A percentile compares a stretch with the other conserved stretches of the same genome.
phyloP scores from a whole-genome alignment of 2,797 vertebrate genomes.

The Trachops cirrhosus region DNA sequence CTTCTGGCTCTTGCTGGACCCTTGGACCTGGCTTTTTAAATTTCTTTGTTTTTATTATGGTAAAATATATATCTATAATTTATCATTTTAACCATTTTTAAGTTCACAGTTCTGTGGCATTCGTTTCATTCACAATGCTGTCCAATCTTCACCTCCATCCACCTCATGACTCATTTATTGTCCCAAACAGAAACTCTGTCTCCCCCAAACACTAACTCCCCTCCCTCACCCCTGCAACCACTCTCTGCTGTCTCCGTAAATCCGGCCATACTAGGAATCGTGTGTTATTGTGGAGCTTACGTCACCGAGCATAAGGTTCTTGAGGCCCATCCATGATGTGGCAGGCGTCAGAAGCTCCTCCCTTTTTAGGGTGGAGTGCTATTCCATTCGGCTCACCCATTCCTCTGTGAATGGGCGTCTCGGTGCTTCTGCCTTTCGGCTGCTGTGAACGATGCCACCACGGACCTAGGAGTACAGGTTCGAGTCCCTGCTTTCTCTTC shows the following conservation, averaged over 20 bases:
- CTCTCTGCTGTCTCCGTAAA: not conserved
- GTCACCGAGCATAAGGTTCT: not conserved
- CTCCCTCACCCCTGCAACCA: too few relatives aligned
- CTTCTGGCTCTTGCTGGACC: not conserved
- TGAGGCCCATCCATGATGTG: not conserved
- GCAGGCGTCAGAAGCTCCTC: too few relatives aligned
- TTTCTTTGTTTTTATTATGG: not conserved
- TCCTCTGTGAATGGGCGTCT: rapidly evolving
- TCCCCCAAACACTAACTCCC: too few relatives aligned
- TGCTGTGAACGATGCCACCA: not conserved
- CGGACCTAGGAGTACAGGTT: not conserved
- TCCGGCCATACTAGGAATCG: not conserved
- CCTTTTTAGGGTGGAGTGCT: not conserved
- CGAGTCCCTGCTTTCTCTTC: not conserved
- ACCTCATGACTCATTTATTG: not conserved
- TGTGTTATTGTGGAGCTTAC: not conserved
- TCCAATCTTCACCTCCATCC: not conserved
- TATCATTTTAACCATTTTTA: not conserved
- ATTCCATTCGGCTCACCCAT: not conserved
- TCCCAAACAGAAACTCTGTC: not conserved
- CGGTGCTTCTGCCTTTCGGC: not conserved
- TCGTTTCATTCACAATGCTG: not conserved
- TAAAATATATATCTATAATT: not conserved
- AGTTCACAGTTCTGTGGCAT: not conserved
- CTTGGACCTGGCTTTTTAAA: not conserved